Conservation (phyloP, 2,888 invertebrate species). For the Drosophila pseudotalamancana region DNA sequence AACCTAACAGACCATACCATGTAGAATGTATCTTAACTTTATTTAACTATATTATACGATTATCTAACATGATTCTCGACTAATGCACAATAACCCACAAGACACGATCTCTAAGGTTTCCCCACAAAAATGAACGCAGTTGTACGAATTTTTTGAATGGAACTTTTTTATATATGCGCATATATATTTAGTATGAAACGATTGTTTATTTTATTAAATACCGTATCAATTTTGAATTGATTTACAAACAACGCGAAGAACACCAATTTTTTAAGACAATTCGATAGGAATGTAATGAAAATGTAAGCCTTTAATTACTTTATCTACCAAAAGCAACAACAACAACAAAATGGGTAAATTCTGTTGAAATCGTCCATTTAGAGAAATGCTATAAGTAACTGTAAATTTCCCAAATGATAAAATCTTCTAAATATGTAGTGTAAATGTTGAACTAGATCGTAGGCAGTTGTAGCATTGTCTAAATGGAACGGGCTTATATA, state of each 20-base stretch:
- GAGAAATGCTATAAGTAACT: constrained; percentile 11
- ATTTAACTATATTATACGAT: constrained; percentile 6
- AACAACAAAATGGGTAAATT: constrained; percentile 35
- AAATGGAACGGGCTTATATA: constrained; percentile 41
- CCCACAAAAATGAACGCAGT: constrained; percentile 19
- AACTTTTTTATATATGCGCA: constrained; percentile 51
- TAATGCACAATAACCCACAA: constrained; percentile 17
- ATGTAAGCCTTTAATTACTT: constrained; percentile 79
- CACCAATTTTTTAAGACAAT: constrained; percentile 63
- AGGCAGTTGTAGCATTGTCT: constrained; percentile 53
- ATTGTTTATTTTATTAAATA: constrained; percentile 46
- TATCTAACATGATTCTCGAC: constrained; percentile 1
- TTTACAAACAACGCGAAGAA: constrained; percentile 63
- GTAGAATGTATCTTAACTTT: constrained; percentile 18
- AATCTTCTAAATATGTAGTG: constrained; percentile 33
- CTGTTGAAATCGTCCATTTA: constrained; percentile 61
- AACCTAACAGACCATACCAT: constrained; percentile 37
- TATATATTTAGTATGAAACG: constrained; percentile 30
- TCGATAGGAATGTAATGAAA: constrained; percentile 27
- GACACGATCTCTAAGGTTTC: constrained; percentile 53
- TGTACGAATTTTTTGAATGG: constrained; percentile 64
- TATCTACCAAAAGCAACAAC: constrained; percentile 68
- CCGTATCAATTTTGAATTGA: constrained; percentile 55
- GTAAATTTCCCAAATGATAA: constrained; percentile 15
- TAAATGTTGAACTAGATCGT: constrained; percentile 33